Base-by-base conservation (phyloP, 1,140 invertebrate species). In the Pteromalus puparum region DNA sequence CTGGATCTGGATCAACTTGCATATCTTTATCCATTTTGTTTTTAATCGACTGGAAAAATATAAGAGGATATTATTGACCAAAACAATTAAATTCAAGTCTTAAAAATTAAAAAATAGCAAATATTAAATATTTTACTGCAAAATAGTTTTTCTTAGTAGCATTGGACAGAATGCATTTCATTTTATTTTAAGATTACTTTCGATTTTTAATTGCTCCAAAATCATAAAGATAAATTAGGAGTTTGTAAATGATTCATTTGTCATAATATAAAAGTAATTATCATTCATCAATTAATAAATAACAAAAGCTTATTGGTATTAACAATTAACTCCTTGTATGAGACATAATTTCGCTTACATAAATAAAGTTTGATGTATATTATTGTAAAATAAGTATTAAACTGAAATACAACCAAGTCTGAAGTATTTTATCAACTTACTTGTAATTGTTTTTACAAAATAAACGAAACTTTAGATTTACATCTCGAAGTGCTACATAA, bases 1-100 rank as follows among this genome's bases (percentile, higher is more conserved):
- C 76, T 26, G 81, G 28, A 48, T 85, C 75, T 7, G 38, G n/a
- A 75, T 83, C 81, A 18, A 86, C 48, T 80, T 75, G 65, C 80
- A 85, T 85, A 1, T 85, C 75, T 30, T 42, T 77, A 67, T 82
- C 84, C 84, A 85, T 85, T 53, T 78, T 82, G 81, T 75, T n/a
- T 12, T 24, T 28, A 28, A 26, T 61, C 24, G 26, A 61, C 75
- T 61, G 15, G 28, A 77, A 77, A 48, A 46, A 72, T 2, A 46
- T 18, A 18, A 21, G 26, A 72, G 15, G n/a, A 70, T 42, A 70
- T 70, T 70, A 28, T 15, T 28, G 24, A 68, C 21, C 30, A 34
- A n/a, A n/a, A n/a, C n/a, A n/a, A 67, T n/a, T 5, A 24, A 67
- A 26, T 68, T 26, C 3, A 21, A 68, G 10, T 68, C 26, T 68